A percentile compares a stretch with the other conserved stretches of the same genome.
Evolutionary conservation across 2,797 vertebrate genomes (phyloP).

Genomic region (Eulemur mongoz): DNA sequence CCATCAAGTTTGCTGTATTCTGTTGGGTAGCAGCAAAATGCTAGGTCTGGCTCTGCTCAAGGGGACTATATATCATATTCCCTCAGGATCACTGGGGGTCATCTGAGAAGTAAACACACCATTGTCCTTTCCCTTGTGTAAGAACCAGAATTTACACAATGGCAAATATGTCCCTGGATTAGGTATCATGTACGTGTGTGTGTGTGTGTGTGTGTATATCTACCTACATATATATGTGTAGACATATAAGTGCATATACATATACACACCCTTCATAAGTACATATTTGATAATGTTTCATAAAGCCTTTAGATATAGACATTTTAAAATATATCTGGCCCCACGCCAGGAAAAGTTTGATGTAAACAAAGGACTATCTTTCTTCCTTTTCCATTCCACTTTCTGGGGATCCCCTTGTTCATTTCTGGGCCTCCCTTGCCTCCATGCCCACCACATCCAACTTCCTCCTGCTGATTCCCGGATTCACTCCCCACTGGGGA

Average conservation of each 20-base stretch:
- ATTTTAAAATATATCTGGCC: background rate
- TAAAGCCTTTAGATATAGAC: background rate
- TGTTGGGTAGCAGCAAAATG: background rate
- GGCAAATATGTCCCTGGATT: background rate
- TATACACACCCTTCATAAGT: background rate
- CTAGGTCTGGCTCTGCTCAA: background rate
- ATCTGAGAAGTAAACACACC: background rate
- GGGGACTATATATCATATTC: background rate
- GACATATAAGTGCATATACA: too few species aligned
- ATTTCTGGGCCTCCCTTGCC: background rate
- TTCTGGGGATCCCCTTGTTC: background rate
- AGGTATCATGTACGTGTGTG: background rate
- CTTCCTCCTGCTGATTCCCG: background rate
- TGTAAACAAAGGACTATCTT: background rate
- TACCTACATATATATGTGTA: fast-evolving
- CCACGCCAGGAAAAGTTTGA: background rate
- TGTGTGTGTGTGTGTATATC: background rate
- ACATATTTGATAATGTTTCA: background rate
- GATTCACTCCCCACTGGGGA: background rate
- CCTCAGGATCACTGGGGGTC: background rate
- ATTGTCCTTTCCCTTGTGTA: background rate
- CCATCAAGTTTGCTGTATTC: background rate
- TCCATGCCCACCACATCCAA: background rate
- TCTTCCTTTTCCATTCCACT: background rate
- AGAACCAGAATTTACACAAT: background rate